Base-by-base conservation (phyloP, 2,888 invertebrate species). In the Orchesellides sinensis region DNA sequence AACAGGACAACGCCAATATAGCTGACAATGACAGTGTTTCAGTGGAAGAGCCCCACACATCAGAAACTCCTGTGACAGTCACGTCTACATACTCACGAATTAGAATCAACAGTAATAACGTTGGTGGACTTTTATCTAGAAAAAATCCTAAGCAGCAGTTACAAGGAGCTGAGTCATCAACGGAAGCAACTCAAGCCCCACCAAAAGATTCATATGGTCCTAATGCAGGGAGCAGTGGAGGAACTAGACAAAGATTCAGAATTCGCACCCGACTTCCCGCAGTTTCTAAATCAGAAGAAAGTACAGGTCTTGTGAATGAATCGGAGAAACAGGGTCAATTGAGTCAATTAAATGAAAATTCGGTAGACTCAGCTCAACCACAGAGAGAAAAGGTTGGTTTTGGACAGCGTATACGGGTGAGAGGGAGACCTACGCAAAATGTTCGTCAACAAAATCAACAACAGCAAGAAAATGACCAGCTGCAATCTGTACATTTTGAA, bases 51-150 rank as follows among this genome's bases (percentile, higher is more conserved):
- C 27, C 25, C 59, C 12, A 49, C n/a, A 73, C 81, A 17, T 66
- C 73, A 4, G 81, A 82, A 45, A 21, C 81, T 12, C 81, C 81
- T 17, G 63, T 82, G 19, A 75, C 74, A 12, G 81, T 82, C 8
- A 82, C 74, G 1, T 82, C 81, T 0, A 82, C 81, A 4, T 82
- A 82, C 19, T 74, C 81, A 10, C 56, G 74, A 17, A 75, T 82
- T 23, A 19, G 81, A 56, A 32, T 68, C 2, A 72, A 70, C 40
- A 82, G 45, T 49, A 66, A 65, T 32, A 69, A 25, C 29, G n/a
- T n/a, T n/a, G n/a, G n/a, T n/a, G n/a, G n/a, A 49, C 40, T 2
- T 63, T 69, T 19, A 52, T 32, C n/a, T 78, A 69, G 17, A 69
- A 68, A 35, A 17, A 32, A 17, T 2, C 17, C 47, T 29, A 1